Evolutionary conservation across 2,797 vertebrate species (phyloP).

Genomic region (Sylvilagus floridanus): DNA sequence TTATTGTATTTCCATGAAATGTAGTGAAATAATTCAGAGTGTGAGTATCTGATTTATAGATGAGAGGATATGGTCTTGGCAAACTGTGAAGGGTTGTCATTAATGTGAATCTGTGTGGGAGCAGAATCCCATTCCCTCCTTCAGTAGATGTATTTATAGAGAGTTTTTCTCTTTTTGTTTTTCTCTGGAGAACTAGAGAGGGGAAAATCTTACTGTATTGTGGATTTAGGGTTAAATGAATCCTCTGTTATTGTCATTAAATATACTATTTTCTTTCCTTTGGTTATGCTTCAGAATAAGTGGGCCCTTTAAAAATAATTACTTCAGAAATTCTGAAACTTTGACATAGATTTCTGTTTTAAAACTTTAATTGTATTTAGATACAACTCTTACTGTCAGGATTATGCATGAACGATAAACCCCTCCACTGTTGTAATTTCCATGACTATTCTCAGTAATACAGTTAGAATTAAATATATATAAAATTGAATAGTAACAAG

Average conservation of each 20-base stretch:
- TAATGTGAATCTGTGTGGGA: not conserved
- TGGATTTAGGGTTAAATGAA: slow-evolving; percentile 13
- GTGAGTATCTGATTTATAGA: not conserved
- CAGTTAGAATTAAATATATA: not conserved
- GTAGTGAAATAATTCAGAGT: slow-evolving; percentile 27
- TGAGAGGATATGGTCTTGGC: not conserved
- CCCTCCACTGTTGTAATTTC: not conserved
- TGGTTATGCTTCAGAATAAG: slow-evolving; percentile 1
- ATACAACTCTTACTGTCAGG: not conserved
- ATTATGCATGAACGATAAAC: not conserved
- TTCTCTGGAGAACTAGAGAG: not conserved
- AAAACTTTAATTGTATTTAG: slow-evolving; percentile 25
- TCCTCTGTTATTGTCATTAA: slow-evolving; percentile 18
- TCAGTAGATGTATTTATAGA: not conserved
- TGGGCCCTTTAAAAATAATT: slow-evolving; percentile 32
- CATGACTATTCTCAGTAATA: not conserved
- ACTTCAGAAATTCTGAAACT: not conserved
- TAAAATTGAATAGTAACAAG: slow-evolving; percentile 7
- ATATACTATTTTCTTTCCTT: slow-evolving; percentile 55
- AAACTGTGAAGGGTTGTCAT: not conserved
- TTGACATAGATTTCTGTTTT: slow-evolving; percentile 15
- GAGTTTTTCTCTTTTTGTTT: not conserved
- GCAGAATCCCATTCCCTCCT: not conserved
- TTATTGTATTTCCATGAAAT: slow-evolving; percentile 17
- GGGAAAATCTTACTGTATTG: not conserved